Evolutionary conservation across 2,888 invertebrate species (phyloP), one percentile per base, ranked within the genome.

Genomic region (Disparrhopalites patrizii): DNA sequence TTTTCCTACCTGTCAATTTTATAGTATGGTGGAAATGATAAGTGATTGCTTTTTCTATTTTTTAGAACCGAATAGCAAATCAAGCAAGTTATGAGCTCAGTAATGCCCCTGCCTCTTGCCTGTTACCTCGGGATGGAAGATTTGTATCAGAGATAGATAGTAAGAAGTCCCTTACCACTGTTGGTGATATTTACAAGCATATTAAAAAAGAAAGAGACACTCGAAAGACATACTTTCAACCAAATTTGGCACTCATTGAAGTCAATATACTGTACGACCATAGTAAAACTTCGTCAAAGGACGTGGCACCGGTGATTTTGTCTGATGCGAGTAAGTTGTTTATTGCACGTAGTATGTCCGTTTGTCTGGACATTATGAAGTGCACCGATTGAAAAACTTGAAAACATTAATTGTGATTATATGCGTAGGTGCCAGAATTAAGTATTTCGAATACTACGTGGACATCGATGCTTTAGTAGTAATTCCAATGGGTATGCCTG

Each of bases 361-460:
- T 36, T 36, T 36, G 36, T 10, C 8, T 36, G 8, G 8, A 36
- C 36, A 36, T 36, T 36, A 36, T 13, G 13, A 36, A 13, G 36
- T 13, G 36, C 13, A 36, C 36, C 13, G 8, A 36, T 13, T 36
- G 8, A 36, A 8, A 57, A 33, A 57, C 20, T n/a, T n/a, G n/a
- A 54, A 15, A 8, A 10, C 15, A 18, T 13, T 18, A 10, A 54
- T 54, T 13, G 23, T 27, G 5, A 25, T 54, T 10, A 54, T 23
- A 30, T 31, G 10, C 8, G 13, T 30, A 75, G 75, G 68, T 71
- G 70, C 73, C 8, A 31, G 69, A 51, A 72, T 72, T 50, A 75
- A 75, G 62, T 69, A 65, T 36, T 75, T 75, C 52, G 73, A 73
- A 56, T 70, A 75, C 43, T 73, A 70, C 47, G 57, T 73, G 4